Conservation (phyloP, 2,797 vertebrate species). For the Pogonophryne albipinna region DNA sequence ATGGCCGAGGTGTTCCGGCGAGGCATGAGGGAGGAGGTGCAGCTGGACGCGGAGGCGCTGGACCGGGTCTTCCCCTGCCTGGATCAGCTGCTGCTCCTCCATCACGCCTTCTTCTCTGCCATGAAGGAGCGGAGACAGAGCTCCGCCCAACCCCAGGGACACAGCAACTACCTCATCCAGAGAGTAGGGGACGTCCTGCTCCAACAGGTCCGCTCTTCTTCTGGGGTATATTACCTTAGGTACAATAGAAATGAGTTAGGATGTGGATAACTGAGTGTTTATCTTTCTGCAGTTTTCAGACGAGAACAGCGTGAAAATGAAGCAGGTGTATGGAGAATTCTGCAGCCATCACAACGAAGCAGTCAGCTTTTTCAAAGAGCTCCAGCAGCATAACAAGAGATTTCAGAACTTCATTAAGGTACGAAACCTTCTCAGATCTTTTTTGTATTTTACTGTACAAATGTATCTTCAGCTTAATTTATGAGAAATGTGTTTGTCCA, state of each 20-base stretch:
- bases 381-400: conserved; percentile 95
- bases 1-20: conserved; percentile 97
- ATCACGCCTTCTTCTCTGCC: conserved; percentile 88
- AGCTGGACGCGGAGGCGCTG: conserved; percentile 90
- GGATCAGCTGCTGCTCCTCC: conserved; percentile 92
- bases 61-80: conserved; percentile 95
- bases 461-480: too few relatives aligned
- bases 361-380: conserved; percentile 94
- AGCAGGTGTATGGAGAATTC: conserved; percentile 94
- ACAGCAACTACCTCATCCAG: conserved; percentile 92
- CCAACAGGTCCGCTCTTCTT: conserved; percentile 85
- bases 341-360: conserved; percentile 96
- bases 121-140: conserved; percentile 91
- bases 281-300: conserved; percentile 90
- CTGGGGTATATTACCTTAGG: not conserved
- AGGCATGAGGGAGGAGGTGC: conserved; percentile 94
- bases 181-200: conserved; percentile 92
- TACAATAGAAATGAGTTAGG: not conserved
- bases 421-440: conserved; percentile 11
- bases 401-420: conserved; percentile 97
- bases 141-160: conserved; percentile 81
- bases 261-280: not conserved
- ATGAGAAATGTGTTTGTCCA: too few relatives aligned
- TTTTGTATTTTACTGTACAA: too few relatives aligned
- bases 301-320: conserved; percentile 93